Base-by-base conservation (phyloP, 2,797 vertebrate genomes). In the Synaphobranchus kaupii region DNA sequence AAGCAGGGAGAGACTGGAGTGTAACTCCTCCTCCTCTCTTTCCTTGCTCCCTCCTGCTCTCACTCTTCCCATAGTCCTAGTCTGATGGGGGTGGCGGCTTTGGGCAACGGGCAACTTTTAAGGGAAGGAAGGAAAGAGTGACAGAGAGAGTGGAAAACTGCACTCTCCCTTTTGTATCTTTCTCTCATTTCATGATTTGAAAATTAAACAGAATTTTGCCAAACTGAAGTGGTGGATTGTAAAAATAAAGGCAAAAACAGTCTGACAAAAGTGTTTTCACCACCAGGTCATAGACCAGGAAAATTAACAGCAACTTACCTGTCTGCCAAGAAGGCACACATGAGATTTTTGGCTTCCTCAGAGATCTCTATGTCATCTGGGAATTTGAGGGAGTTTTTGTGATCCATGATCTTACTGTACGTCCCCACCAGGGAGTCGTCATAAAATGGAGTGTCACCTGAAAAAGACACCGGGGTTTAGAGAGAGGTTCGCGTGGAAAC, bases 341-440 rank as follows among this genome's bases (percentile, higher is more conserved):
- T 99, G 92, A 99, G 97, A 90, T 97, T 95, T 95, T 98, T 98
- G 63, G 97, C 98, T 82, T 97, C 93, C 86, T 96, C 95, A 86
- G 98, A 98, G 94, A 99, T 98, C 94, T 98, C 97, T 39, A 96
- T 94, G 86, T 99, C 98, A 89, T 98, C 98, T 0, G 98, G 98
- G 91, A 99, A 99, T 90, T 94, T 91, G 0, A 99, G 93, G 1
- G 96, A 95, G 91, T 98, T 99, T 93, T 99, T 97, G 92, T 99
- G 97, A 96, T 98, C 98, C 98, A 99, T 99, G 94, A 99, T 99
- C 95, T 99, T 99, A 92, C 98, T 98, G 0, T 99, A 99, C 0
- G 98, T 99, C 93, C 98, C 98, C 82, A 99, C 97, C 87, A 99
- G 92, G 0, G 98, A 99, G 93, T 99, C 98, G 0, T 98, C 97